A percentile compares a stretch with the other conserved stretches of the same genome.
Evolutionary conservation across 2,113 vertebrate species (phyloP).

Genomic region (Rhinopomastus cyanomelas): DNA sequence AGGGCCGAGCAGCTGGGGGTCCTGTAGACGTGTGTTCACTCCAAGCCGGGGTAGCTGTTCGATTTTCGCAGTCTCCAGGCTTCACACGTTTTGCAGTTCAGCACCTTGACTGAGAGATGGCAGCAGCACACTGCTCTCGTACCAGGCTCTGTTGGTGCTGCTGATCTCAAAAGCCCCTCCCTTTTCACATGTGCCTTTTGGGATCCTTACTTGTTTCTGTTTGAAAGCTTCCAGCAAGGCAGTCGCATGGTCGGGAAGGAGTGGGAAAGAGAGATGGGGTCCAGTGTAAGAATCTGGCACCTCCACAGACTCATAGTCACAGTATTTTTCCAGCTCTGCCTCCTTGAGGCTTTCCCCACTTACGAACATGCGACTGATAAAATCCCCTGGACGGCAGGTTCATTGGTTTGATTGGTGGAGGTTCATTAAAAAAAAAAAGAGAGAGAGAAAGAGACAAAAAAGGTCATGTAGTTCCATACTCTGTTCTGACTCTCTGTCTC

Average conservation of each 20-base stretch:
- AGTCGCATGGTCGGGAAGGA: constrained; percentile 82
- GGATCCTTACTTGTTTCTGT: constrained; percentile 85
- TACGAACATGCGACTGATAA: constrained; percentile 85
- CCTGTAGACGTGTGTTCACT: background rate
- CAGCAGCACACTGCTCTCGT: background rate
- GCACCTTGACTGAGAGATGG: background rate
- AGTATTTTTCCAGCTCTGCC: constrained; percentile 75
- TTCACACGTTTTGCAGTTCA: background rate
- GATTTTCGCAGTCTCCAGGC: background rate
- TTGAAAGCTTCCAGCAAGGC: constrained; percentile 91
- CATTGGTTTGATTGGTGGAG: background rate
- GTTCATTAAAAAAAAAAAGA: background rate
- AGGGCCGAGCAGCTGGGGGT: background rate
- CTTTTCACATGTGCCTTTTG: background rate
- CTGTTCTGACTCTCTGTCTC: no score
- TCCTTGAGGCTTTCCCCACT: constrained; percentile 77
- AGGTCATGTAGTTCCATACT: no score
- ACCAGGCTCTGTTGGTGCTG: background rate
- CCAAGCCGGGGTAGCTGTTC: background rate
- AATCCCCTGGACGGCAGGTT: constrained; percentile 75
- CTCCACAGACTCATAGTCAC: constrained; percentile 81
- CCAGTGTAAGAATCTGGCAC: constrained; percentile 82
- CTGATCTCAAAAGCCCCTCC: background rate
- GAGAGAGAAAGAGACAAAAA: background rate
- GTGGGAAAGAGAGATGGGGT: constrained; percentile 85